Evolutionary conservation across 2,888 invertebrate genomes (phyloP).

Genomic region (Xestobium rufovillosum): DNA sequence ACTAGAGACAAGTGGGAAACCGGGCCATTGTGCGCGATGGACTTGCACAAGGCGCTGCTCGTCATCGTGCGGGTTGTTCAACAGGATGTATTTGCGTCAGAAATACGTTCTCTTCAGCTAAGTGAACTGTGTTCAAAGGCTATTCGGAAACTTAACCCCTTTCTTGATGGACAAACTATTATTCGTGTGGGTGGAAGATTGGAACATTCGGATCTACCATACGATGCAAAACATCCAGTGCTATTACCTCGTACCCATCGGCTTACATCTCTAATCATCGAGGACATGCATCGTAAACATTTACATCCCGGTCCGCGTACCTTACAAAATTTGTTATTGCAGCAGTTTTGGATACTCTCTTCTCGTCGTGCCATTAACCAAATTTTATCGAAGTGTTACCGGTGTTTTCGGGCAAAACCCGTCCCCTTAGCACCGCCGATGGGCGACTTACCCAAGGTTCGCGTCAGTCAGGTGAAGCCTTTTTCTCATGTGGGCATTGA

Average conservation of each 20-base stretch:
- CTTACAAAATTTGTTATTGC: slow-evolving; percentile 16
- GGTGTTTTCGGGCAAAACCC: too few relatives aligned
- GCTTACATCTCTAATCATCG: slow-evolving; percentile 17
- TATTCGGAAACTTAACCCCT: slow-evolving; percentile 12
- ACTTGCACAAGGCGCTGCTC: slow-evolving; percentile 10
- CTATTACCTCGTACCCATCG: slow-evolving; percentile 11
- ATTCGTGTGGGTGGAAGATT: slow-evolving; percentile 16
- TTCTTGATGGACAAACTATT: slow-evolving; percentile 13
- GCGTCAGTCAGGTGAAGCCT: too few relatives aligned
- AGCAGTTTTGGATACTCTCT: slow-evolving; percentile 23
- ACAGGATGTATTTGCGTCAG: slow-evolving; percentile 8
- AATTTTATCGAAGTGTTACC: slow-evolving; percentile 7
- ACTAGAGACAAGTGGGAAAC: neutral
- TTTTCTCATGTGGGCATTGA: too few relatives aligned
- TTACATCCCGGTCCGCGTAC: slow-evolving; percentile 20
- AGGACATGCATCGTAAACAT: slow-evolving; percentile 17
- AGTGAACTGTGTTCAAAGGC: slow-evolving; percentile 4
- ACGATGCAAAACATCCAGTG: slow-evolving; percentile 13
- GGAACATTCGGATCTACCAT: too few relatives aligned
- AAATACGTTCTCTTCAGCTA: slow-evolving; percentile 7
- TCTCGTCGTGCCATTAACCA: slow-evolving; percentile 6
- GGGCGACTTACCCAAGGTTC: too few relatives aligned
- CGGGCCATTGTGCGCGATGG: slow-evolving; percentile 1
- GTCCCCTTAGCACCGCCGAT: too few relatives aligned
- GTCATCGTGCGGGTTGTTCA: slow-evolving; percentile 9